phyloP scores from a whole-genome alignment of 2,797 vertebrate species.

The Pangasius mekongensis region DNA sequence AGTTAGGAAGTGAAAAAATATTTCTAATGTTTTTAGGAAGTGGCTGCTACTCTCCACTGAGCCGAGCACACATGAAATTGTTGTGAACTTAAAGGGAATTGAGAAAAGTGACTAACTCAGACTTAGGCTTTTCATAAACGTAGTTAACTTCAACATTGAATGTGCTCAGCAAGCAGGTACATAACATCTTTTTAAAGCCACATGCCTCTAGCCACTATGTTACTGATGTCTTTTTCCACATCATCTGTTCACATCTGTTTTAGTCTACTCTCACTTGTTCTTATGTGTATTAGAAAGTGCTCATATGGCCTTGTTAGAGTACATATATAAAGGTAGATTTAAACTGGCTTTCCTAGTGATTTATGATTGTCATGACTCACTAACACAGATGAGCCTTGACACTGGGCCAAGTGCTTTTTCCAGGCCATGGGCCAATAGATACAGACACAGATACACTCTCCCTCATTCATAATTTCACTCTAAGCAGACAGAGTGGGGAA shows the following conservation, averaged over 20 bases:
- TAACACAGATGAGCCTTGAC: slow-evolving; percentile 53
- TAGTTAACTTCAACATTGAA: not conserved
- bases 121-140: slow-evolving; percentile 12
- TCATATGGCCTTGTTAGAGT: slow-evolving; percentile 37
- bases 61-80: slow-evolving; percentile 2
- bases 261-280: slow-evolving; percentile 7
- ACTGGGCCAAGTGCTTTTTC: slow-evolving; percentile 56
- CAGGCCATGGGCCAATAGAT: slow-evolving; percentile 57
- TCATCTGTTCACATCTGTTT: slow-evolving; percentile 12
- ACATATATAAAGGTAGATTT: slow-evolving; percentile 44
- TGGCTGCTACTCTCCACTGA: slow-evolving; percentile 13
- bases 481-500: slow-evolving; percentile 34
- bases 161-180: slow-evolving; percentile 6
- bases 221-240: slow-evolving; percentile 42
- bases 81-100: slow-evolving; percentile 32
- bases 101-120: slow-evolving; percentile 40
- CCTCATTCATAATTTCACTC: slow-evolving; percentile 66
- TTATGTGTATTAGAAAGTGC: slow-evolving; percentile 41
- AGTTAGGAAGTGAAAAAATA: slow-evolving; percentile 9
- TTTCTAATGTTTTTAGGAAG: slow-evolving; percentile 3
- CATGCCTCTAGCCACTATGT: slow-evolving; percentile 8
- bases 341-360: slow-evolving; percentile 44
- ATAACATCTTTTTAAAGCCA: slow-evolving; percentile 18
- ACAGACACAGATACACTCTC: slow-evolving; percentile 57
- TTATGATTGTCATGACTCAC: slow-evolving; percentile 54